Percentiles rank a stretch among this genome's conserved stretches.
Conservation (phyloP, 2,888 invertebrate species). For the Acronicta leporina region DNA sequence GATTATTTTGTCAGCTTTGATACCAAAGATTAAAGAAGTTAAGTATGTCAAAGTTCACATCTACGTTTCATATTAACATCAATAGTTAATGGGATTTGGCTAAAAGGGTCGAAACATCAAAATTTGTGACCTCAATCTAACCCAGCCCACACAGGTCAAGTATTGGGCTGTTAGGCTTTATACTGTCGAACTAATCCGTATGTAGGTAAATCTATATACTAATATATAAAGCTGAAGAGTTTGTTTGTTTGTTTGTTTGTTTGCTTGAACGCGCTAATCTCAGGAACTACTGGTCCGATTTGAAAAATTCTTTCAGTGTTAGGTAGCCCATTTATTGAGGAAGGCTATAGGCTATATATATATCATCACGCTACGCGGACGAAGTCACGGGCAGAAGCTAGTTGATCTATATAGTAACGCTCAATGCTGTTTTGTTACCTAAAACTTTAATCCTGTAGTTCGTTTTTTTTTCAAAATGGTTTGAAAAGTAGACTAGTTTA, state of each 20-base stretch:
- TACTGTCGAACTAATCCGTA: neutral
- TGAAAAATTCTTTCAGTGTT: too few species aligned
- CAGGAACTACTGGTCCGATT: too few species aligned
- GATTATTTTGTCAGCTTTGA: neutral
- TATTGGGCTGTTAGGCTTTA: neutral
- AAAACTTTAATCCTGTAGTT: neutral
- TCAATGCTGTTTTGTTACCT: neutral
- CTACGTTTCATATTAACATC: neutral
- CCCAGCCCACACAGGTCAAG: neutral
- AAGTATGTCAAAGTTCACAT: neutral
- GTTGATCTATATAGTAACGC: neutral
- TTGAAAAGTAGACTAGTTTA: too few species aligned
- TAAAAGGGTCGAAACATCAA: conserved; percentile 17
- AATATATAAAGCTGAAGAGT: too few species aligned
- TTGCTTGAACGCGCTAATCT: too few species aligned
- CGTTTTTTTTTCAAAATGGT: neutral
- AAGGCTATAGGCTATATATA: too few species aligned
- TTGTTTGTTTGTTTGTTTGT: too few species aligned
- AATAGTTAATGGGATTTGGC: conserved; percentile 7
- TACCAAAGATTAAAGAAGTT: too few species aligned
- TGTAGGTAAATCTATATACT: neutral
- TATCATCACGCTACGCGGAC: too few species aligned
- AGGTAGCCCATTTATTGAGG: too few species aligned
- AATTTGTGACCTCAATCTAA: neutral
- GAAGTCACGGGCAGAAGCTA: too few species aligned